phyloP scores from a whole-genome alignment of 2,113 vertebrate species.

The Crotalus horridus region DNA sequence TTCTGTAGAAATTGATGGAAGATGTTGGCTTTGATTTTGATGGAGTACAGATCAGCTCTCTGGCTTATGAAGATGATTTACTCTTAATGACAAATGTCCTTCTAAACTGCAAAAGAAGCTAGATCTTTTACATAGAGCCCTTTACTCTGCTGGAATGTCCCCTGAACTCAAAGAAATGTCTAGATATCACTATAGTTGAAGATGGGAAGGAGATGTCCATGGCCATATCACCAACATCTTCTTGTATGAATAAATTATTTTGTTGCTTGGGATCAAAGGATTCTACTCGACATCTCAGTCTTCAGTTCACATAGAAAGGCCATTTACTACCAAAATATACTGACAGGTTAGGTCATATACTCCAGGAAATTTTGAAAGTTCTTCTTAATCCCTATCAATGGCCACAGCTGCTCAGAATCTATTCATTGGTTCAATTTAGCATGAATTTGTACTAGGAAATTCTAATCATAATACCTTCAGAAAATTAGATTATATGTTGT shows the following conservation, averaged over 20 bases:
- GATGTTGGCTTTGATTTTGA: background rate
- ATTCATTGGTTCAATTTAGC: background rate
- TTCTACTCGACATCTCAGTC: background rate
- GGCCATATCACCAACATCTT: background rate
- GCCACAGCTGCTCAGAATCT: background rate
- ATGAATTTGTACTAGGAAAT: background rate
- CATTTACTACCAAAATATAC: background rate
- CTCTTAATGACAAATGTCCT: background rate
- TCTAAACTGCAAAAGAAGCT: background rate
- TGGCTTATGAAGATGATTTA: background rate
- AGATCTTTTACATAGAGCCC: background rate
- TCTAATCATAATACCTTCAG: background rate
- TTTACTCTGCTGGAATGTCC: background rate
- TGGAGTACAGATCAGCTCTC: background rate
- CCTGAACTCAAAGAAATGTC: background rate
- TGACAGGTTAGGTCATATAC: background rate
- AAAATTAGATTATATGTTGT: background rate
- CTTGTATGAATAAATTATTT: background rate
- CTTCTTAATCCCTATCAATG: background rate
- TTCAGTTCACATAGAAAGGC: background rate
- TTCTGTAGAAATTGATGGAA: background rate
- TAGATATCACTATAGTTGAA: background rate
- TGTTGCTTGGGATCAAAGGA: background rate
- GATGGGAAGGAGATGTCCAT: background rate
- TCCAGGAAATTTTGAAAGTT: background rate